Percentiles rank a stretch among this genome's conserved stretches.
These are phyloP conservation scores for Eristalinus aeneus DNA, from an alignment of 2,888 invertebrate species.

Conservation along the genomic window DNA sequence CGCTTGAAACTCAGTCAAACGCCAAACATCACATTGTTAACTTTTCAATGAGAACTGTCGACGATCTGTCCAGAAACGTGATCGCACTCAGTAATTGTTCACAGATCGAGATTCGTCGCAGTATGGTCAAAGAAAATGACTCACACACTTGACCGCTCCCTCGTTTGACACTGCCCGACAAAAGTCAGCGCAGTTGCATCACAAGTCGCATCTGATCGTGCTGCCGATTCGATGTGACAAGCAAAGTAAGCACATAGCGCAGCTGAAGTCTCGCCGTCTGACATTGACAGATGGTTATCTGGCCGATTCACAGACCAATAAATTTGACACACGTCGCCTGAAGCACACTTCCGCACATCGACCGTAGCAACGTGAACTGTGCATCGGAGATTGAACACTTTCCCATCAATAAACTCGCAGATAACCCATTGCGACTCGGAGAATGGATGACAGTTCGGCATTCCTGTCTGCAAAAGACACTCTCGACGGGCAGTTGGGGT, in stretches of 20 bases:
- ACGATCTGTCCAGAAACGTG: too few relatives aligned
- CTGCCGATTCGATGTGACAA: neutral
- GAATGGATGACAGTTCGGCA: neutral
- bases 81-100: too few relatives aligned
- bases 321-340: neutral
- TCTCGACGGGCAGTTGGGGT: neutral
- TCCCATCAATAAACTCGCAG: neutral
- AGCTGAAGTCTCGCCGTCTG: neutral
- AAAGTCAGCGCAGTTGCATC: neutral
- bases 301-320: neutral
- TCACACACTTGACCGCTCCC: neutral
- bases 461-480: neutral
- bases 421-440: neutral
- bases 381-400: neutral
- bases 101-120: too few relatives aligned
- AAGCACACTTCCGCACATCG: neutral
- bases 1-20: too few relatives aligned
- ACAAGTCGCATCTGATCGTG: neutral
- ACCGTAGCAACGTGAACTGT: neutral
- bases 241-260: neutral
- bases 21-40: too few relatives aligned
- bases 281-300: neutral
- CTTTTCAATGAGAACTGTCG: too few relatives aligned
- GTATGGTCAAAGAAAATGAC: too few relatives aligned
- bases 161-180: neutral